Conservation (phyloP, 2,888 invertebrate species). For the Drosophila vallismaia region DNA sequence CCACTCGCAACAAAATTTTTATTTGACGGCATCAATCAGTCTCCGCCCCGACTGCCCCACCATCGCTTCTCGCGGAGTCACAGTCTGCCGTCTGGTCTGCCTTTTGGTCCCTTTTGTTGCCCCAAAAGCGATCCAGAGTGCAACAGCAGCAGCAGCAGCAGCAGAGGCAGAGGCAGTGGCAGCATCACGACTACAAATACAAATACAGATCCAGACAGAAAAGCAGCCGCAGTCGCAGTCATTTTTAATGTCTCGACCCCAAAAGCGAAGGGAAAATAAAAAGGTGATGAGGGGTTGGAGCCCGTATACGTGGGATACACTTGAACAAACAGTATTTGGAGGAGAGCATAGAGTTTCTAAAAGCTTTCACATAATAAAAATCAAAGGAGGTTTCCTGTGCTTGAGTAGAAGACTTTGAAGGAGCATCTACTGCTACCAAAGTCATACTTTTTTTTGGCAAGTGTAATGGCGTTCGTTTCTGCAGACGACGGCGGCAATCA, state of each 20-base stretch:
- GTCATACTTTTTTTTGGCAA: neutral
- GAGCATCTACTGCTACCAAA: neutral
- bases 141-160: conserved; percentile 43
- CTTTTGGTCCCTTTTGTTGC: conserved; percentile 59
- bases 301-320: neutral
- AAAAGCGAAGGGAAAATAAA: conserved; percentile 38
- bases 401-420: no score
- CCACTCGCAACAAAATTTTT: conserved; percentile 63
- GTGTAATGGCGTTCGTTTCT: conserved; percentile 37
- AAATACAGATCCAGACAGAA: conserved; percentile 33
- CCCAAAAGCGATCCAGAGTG: conserved; percentile 74
- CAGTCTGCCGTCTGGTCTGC: conserved; percentile 30
- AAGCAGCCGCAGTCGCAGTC: conserved; percentile 70
- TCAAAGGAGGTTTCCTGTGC: no score
- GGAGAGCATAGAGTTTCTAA: neutral
- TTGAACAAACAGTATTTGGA: neutral
- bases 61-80: neutral
- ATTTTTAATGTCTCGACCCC: conserved; percentile 70
- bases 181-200: conserved; percentile 18
- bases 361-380: no score
- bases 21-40: conserved; percentile 75
- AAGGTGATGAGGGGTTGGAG: conserved; percentile 12
- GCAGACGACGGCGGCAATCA: conserved; percentile 68
- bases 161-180: conserved; percentile 13
- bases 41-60: conserved; percentile 28